These are phyloP conservation scores for Caenorhabditis becei DNA, from an alignment of 2,888 invertebrate species.

Conservation along the genomic window DNA sequence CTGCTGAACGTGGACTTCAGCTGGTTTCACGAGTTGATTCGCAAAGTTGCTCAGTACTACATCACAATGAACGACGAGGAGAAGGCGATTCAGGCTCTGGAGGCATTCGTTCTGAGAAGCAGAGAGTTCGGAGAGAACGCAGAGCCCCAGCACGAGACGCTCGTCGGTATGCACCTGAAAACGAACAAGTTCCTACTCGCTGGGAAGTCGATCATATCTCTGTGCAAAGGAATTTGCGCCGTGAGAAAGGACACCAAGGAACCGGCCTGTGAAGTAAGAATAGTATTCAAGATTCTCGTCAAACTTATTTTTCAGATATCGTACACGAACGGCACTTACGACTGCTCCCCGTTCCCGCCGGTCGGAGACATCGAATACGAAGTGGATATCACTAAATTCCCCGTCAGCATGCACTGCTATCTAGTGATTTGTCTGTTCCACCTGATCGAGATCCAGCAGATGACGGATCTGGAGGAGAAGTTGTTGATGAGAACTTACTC, in stretches of 20 bases:
- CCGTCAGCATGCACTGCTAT: slow-evolving; percentile 56
- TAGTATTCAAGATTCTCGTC: not conserved
- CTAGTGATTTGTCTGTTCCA: slow-evolving; percentile 44
- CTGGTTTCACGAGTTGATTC: slow-evolving; percentile 75
- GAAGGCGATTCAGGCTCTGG: slow-evolving; percentile 74
- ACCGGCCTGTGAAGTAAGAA: slow-evolving; percentile 39
- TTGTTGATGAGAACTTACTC: slow-evolving; percentile 61
- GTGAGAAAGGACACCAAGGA: slow-evolving; percentile 18
- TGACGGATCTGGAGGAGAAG: slow-evolving; percentile 53
- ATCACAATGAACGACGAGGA: slow-evolving; percentile 77
- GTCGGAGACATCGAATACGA: slow-evolving; percentile 51
- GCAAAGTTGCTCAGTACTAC: slow-evolving; percentile 77
- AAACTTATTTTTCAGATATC: slow-evolving; percentile 62
- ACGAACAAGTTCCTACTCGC: slow-evolving; percentile 71
- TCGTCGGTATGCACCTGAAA: slow-evolving; percentile 68
- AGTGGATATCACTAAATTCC: slow-evolving; percentile 44
- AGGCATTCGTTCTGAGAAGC: slow-evolving; percentile 75
- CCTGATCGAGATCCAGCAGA: slow-evolving; percentile 47
- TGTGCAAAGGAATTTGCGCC: slow-evolving; percentile 66
- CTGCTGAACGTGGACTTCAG: slow-evolving; percentile 71
- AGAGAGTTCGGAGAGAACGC: slow-evolving; percentile 72
- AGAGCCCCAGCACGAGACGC: slow-evolving; percentile 68
- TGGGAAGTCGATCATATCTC: slow-evolving; percentile 74
- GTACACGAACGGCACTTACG: slow-evolving; percentile 70
- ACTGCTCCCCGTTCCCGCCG: slow-evolving; percentile 72